phyloP scores from a whole-genome alignment of 2,888 invertebrate genomes.

The Euplexia lucipara region DNA sequence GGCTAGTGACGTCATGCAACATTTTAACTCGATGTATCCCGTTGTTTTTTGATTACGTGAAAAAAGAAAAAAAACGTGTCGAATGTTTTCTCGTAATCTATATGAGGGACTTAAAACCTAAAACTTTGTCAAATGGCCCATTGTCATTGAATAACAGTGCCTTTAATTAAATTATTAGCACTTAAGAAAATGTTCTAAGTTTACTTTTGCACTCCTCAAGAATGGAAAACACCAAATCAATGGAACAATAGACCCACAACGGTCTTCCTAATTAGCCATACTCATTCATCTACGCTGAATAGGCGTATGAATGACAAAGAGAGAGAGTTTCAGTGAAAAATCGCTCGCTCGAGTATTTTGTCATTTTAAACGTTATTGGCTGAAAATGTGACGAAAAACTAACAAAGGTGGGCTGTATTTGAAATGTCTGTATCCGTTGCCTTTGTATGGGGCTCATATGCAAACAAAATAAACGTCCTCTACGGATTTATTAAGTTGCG shows the following conservation, averaged over 20 bases:
- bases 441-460: constrained; percentile 21
- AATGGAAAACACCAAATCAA: constrained; percentile 43
- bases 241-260: constrained; percentile 47
- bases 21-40: too few relatives aligned
- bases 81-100: too few relatives aligned
- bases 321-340: constrained; percentile 36
- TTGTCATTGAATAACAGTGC: constrained; percentile 18
- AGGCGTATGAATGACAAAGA: constrained; percentile 45
- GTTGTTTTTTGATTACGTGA: too few relatives aligned
- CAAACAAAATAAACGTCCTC: constrained; percentile 37
- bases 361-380: constrained; percentile 19
- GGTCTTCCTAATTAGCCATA: constrained; percentile 54
- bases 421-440: constrained; percentile 14
- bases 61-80: too few relatives aligned
- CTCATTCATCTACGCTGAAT: constrained; percentile 53
- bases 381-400: constrained; percentile 23
- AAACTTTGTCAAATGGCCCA: too few relatives aligned
- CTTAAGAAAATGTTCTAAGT: constrained; percentile 29
- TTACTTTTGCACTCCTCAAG: constrained; percentile 28
- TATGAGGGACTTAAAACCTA: too few relatives aligned
- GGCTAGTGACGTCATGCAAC: too few relatives aligned
- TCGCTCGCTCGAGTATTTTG: constrained; percentile 23
- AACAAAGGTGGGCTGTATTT: constrained; percentile 34
- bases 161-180: constrained; percentile 12
- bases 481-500: constrained; percentile 41